Percentiles rank a stretch among this genome's conserved stretches.
phyloP scores from a whole-genome alignment of 2,113 vertebrate species.

The Gopherus flavomarginatus region DNA sequence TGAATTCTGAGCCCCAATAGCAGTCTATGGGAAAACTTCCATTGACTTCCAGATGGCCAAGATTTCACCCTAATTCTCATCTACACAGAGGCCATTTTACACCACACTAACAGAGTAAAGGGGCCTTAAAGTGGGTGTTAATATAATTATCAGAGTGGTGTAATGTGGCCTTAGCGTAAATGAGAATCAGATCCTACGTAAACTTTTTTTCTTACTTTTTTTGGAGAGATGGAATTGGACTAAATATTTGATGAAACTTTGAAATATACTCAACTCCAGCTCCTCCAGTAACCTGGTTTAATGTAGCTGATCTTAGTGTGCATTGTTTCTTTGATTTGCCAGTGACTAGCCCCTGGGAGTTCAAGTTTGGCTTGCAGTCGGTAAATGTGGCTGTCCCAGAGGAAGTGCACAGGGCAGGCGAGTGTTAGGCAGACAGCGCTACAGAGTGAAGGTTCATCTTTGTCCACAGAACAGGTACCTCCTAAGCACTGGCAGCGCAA shows the following conservation, averaged over 20 bases:
- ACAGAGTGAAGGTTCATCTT: not conserved
- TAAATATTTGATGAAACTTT: not conserved
- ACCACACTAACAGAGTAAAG: not conserved
- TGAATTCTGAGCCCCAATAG: not conserved
- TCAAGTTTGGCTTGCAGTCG: not conserved
- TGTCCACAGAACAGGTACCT: not conserved
- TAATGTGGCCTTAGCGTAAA: not conserved
- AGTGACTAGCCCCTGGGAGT: not conserved
- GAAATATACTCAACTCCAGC: not conserved
- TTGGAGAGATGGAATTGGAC: not conserved
- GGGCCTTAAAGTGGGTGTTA: not conserved
- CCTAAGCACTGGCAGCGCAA: accelerated
- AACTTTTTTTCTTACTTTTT: not conserved
- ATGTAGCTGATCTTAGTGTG: not conserved
- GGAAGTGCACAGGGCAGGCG: not conserved
- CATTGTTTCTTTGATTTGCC: not conserved
- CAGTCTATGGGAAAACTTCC: not conserved
- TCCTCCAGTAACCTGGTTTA: not conserved
- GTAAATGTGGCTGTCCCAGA: not conserved
- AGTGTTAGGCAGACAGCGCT: not conserved
- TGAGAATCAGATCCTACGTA: no score
- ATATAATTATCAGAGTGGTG: not conserved
- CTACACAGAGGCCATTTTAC: not conserved
- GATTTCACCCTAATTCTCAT: not conserved
- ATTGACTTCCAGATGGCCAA: not conserved